Conservation (phyloP, 2,113 vertebrate species). For the Notarius lentiginosus region DNA sequence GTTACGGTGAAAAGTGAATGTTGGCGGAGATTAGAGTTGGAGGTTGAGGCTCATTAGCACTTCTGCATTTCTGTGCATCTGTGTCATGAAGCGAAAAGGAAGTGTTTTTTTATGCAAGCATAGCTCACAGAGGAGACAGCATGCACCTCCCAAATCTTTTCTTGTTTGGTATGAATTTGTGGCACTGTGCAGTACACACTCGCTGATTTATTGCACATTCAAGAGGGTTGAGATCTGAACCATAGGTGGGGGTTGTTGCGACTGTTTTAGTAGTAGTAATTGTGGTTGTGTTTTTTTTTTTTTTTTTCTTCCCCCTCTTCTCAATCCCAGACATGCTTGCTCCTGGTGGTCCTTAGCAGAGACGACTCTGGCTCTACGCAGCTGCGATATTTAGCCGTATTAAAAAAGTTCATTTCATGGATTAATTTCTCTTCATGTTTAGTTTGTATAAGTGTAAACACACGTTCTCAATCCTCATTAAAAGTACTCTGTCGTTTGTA, state of each 20-base stretch:
- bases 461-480: not conserved
- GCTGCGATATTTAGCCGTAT: not conserved
- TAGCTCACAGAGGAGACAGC: not conserved
- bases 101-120: not conserved
- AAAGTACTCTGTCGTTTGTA: not conserved
- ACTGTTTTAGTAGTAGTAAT: too few relatives aligned
- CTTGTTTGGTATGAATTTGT: not conserved
- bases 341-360: too few relatives aligned
- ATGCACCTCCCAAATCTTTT: not conserved
- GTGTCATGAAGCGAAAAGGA: not conserved
- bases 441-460: not conserved
- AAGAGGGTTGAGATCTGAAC: not conserved
- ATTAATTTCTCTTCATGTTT: not conserved
- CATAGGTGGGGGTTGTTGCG: not conserved
- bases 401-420: not conserved
- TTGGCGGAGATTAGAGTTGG: not conserved
- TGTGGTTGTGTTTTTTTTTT: too few relatives aligned
- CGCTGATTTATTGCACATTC: not conserved
- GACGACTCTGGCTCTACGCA: not conserved
- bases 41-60: not conserved
- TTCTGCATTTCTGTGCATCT: not conserved
- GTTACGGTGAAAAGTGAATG: not conserved
- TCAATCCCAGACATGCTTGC: not conserved
- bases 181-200: not conserved
- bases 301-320: too few relatives aligned